phyloP scores from a whole-genome alignment of 2,888 invertebrate genomes.

The Diloba caeruleocephala region DNA sequence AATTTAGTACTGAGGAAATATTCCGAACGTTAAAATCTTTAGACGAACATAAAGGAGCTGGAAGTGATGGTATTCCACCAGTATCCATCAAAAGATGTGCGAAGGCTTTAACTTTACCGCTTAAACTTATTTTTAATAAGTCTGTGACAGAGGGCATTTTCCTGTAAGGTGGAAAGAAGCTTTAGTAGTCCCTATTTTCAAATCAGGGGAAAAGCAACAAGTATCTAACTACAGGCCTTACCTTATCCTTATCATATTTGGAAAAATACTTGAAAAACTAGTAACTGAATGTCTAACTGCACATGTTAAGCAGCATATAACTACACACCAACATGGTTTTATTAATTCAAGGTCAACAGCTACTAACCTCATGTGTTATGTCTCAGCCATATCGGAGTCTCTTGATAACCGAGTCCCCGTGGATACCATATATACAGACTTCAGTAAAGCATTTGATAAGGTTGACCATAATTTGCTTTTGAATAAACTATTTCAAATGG shows the following conservation, averaged over 20 bases:
- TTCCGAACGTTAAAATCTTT: neutral
- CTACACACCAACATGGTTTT: neutral
- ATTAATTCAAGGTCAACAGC: neutral
- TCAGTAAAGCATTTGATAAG: constrained; percentile 26
- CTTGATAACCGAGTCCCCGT: neutral
- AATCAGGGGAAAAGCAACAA: constrained; percentile 3
- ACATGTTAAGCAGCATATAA: neutral
- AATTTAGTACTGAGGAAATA: neutral
- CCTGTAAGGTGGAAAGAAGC: constrained; percentile 6
- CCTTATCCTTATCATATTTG: neutral
- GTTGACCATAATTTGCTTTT: constrained; percentile 10
- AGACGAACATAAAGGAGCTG: constrained; percentile 1
- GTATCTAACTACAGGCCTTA: neutral
- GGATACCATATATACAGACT: constrained; percentile 17
- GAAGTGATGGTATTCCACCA: constrained; percentile 1
- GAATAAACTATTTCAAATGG: neutral
- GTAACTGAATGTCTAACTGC: neutral
- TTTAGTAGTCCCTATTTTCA: constrained; percentile 11
- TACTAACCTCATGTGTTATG: neutral
- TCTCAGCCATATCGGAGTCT: neutral
- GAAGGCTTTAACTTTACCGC: neutral
- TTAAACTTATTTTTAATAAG: constrained; percentile 6
- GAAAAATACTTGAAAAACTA: neutral
- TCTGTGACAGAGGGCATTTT: constrained; percentile 1
- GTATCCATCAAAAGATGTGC: constrained; percentile 1